Evolutionary conservation across 2,797 vertebrate species (phyloP).

Genomic region (Pelobates cultripes): DNA sequence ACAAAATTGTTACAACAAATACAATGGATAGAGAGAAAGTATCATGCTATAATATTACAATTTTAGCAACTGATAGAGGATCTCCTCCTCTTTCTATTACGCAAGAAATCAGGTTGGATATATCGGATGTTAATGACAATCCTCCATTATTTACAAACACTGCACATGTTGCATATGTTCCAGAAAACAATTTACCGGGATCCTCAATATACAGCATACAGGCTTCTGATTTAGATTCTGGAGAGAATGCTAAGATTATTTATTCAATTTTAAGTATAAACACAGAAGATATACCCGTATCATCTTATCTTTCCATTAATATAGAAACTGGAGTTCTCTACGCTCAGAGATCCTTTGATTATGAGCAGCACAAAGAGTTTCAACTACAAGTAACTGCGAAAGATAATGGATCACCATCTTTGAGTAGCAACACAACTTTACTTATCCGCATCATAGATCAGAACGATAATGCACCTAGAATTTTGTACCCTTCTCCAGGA

Average conservation of each 20-base stretch:
- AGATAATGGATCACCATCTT: conserved; percentile 81
- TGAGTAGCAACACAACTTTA: conserved; percentile 81
- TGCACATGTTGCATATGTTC: conserved; percentile 86
- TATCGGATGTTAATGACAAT: conserved; percentile 95
- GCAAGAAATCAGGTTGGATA: conserved; percentile 80
- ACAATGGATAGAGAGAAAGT: conserved; percentile 84
- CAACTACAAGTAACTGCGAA: conserved; percentile 83
- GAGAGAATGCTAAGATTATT: conserved; percentile 83
- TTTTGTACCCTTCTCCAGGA: conserved; percentile 80
- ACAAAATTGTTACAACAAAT: conserved; percentile 81
- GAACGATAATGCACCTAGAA: conserved; percentile 88
- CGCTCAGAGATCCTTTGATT: conserved; percentile 89
- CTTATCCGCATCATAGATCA: conserved; percentile 90
- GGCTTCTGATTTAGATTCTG: conserved; percentile 84
- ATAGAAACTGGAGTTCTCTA: conserved; percentile 87
- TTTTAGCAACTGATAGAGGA: conserved; percentile 84
- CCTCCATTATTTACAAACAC: conserved; percentile 84
- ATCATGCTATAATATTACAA: conserved; percentile 81
- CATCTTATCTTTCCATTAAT: conserved; percentile 90
- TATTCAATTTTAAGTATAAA: conserved; percentile 81
- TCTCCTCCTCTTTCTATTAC: conserved; percentile 82
- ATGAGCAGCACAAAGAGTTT: conserved; percentile 87
- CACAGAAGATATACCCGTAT: conserved; percentile 79
- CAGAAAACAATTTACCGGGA: conserved; percentile 86
- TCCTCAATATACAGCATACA: conserved; percentile 80